A percentile compares a stretch with the other conserved stretches of the same genome.
These are phyloP conservation scores for Cephus spinipes DNA, from an alignment of 2,888 invertebrate genomes.

Conservation along the genomic window DNA sequence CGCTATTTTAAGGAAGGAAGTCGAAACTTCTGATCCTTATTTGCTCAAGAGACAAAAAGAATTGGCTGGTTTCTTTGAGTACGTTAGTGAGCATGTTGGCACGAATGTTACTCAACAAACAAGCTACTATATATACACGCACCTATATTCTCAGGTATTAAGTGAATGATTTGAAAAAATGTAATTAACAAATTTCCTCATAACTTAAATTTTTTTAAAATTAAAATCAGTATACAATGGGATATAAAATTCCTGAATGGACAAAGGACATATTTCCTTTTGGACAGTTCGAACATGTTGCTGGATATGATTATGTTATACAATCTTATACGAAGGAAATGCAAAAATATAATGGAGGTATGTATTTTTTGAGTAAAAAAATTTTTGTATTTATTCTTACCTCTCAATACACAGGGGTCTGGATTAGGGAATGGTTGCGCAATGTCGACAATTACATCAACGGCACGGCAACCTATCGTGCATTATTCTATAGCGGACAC, in stretches of 20 bases:
- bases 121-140: constrained; percentile 3
- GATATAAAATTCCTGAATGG: too few species aligned
- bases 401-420: constrained; percentile 20
- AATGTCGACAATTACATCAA: constrained; percentile 26
- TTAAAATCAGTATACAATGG: too few species aligned
- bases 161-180: background rate
- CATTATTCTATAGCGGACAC: constrained; percentile 15
- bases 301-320: constrained; percentile 11
- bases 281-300: constrained; percentile 15
- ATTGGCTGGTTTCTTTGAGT: constrained; percentile 13
- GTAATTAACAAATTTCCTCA: too few species aligned
- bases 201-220: too few species aligned
- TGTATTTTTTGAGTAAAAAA: too few species aligned
- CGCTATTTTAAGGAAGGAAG: background rate
- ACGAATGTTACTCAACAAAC: constrained; percentile 11
- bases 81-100: constrained; percentile 8
- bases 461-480: background rate
- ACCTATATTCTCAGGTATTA: constrained; percentile 12
- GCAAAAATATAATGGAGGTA: constrained; percentile 17
- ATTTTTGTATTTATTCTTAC: too few species aligned
- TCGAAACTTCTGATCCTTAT: background rate
- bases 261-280: too few species aligned
- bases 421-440: constrained; percentile 27
- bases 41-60: background rate
- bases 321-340: constrained; percentile 14